Evolutionary conservation across 2,797 vertebrate species (phyloP).

Genomic region (Manis pentadactyla): DNA sequence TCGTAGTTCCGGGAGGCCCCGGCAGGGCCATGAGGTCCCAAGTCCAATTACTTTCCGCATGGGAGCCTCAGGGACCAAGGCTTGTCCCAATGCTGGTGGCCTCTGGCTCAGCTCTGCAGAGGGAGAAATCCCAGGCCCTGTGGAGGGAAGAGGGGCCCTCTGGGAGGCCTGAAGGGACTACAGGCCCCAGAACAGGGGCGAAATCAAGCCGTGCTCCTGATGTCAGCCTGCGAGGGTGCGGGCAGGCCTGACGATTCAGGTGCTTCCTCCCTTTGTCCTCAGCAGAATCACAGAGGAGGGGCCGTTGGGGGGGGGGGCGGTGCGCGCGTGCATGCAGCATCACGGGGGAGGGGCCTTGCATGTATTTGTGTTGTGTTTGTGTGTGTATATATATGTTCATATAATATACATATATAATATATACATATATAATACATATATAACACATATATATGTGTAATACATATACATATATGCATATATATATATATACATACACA

Average conservation of each 20-base stretch:
- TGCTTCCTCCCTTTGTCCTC: background rate
- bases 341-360: too few species aligned
- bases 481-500: too few species aligned
- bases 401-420: too few species aligned
- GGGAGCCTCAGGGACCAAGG: background rate
- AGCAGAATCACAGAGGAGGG: rapidly evolving
- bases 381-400: too few species aligned
- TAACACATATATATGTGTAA: too few species aligned
- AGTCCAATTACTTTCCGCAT: rapidly evolving
- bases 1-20: rapidly evolving
- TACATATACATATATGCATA: too few species aligned
- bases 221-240: rapidly evolving
- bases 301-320: too few species aligned
- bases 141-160: too few species aligned
- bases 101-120: background rate
- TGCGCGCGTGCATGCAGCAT: too few species aligned
- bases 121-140: too few species aligned
- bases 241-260: background rate
- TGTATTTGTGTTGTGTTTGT: too few species aligned
- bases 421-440: too few species aligned
- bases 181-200: rapidly evolving
- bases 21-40: background rate
- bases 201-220: rapidly evolving
- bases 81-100: rapidly evolving
- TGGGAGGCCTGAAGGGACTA: rapidly evolving